Base-by-base conservation (phyloP, 1,140 invertebrate species). In the Pseudomyrmex cubaensis region DNA sequence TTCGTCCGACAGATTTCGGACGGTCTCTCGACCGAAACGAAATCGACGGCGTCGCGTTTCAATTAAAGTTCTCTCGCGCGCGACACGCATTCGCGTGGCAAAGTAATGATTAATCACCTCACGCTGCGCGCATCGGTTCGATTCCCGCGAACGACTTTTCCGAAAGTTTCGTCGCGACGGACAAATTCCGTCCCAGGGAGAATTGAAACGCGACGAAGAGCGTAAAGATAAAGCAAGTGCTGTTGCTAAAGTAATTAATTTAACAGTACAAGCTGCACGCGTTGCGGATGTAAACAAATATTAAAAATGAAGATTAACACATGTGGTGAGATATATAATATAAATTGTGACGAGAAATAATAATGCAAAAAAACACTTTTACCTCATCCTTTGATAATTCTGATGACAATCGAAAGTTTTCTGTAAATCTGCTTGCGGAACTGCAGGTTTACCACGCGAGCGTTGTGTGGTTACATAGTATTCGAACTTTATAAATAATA, bases 21-120 rank as follows among this genome's bases (percentile, higher is more conserved):
- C 35, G 35, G 5, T 35, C 48, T 52, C 46, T 54, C 72, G 52
- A 83, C 56, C 70, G 57, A 85, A 85, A 82, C 50, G 50, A 75
- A 87, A 87, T 87, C 75, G 50, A 77, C 52, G 22, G 15, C 59
- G 64, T 46, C 20, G 61, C 52, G 62, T 77, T 88, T 85, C 77
- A 85, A 88, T 88, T 88, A 85, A 87, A 73, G 57, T 66, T 22
- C 20, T 46, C 35, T 35, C 35, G 35, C 80, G 50, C 35, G 44
- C 50, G 62, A 74, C 50, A 57, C 80, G 13, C 72, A 48, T 25
- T 10, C 62, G 50, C 50, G 13, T 10, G 63, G 17, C 20, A 52
- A 75, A 75, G 44, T 78, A 78, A 78, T 69, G 76, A 78, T 78
- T 69, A 69, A 78, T 78, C 66, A 46, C 50, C 7, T 3, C 35